Percentiles rank a stretch among this genome's conserved stretches.
These are phyloP conservation scores for Siphonodentalium dalli DNA, from an alignment of 2,888 invertebrate species.

Conservation along the genomic window DNA sequence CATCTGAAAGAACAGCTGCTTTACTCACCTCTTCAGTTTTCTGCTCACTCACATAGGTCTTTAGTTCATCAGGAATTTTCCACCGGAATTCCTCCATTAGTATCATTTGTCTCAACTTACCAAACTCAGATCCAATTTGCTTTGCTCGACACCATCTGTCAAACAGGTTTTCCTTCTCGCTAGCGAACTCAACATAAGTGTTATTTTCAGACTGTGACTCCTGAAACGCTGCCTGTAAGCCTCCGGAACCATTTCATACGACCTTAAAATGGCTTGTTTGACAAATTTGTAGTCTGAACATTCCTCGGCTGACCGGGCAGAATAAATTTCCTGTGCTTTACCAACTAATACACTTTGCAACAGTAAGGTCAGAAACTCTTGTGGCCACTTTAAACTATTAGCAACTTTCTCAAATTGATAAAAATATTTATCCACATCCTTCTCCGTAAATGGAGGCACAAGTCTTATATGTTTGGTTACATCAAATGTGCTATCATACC, in stretches of 20 bases:
- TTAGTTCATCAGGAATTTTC: constrained; percentile 8
- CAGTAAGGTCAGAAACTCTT: constrained; percentile 12
- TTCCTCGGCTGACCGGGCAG: neutral
- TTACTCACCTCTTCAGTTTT: constrained; percentile 3
- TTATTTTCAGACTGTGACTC: constrained; percentile 1
- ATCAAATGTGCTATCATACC: too few relatives aligned
- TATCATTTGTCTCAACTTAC: constrained; percentile 6
- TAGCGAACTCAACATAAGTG: constrained; percentile 19
- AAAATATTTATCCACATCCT: constrained; percentile 12
- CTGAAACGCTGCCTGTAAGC: constrained; percentile 14
- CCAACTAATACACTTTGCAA: constrained; percentile 18
- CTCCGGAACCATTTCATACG: constrained; percentile 21
- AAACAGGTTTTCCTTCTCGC: constrained; percentile 10
- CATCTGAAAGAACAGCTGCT: constrained; percentile 17
- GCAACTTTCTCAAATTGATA: constrained; percentile 15
- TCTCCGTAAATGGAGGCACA: constrained; percentile 9
- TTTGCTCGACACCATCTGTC: neutral
- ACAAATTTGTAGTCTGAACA: constrained; percentile 12
- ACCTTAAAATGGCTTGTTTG: constrained; percentile 13
- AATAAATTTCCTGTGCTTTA: constrained; percentile 14
- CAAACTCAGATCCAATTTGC: constrained; percentile 2
- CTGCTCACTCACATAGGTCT: constrained; percentile 14
- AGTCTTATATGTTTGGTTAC: constrained; percentile 3
- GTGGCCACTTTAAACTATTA: constrained; percentile 6
- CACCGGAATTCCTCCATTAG: constrained; percentile 13